Evolutionary conservation across 2,797 vertebrate species (phyloP).

Genomic region (Phoxinus dragarum): DNA sequence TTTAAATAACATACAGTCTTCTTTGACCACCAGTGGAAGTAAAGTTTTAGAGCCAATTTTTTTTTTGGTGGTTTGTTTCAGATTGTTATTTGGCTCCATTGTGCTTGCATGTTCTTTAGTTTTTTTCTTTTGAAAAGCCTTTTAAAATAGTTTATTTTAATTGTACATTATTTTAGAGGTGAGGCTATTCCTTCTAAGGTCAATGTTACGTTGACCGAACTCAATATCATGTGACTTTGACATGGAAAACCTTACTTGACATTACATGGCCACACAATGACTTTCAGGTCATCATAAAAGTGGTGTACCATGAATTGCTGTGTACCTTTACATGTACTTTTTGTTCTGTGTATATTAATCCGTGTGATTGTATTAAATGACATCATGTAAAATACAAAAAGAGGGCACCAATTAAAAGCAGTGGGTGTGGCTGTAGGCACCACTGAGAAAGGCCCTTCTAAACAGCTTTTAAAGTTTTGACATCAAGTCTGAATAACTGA

Average conservation of each 20-base stretch:
- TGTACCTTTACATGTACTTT: neutral
- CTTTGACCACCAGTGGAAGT: neutral
- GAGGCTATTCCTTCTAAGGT: neutral
- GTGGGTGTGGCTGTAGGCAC: neutral
- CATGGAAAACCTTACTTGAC: neutral
- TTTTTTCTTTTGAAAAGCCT: neutral
- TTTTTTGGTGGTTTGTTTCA: neutral
- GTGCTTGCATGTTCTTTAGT: neutral
- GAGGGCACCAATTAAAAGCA: neutral
- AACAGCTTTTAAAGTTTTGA: slow-evolving; percentile 52
- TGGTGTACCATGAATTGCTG: neutral
- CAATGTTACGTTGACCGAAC: neutral
- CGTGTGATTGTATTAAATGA: neutral
- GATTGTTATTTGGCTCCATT: neutral
- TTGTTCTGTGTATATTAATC: neutral
- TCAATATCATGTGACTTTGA: neutral
- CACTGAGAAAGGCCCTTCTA: slow-evolving; percentile 11
- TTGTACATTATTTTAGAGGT: neutral
- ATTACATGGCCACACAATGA: neutral
- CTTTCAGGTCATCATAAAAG: neutral
- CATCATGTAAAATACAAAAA: neutral
- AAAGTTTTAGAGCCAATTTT: neutral
- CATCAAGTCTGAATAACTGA: slow-evolving; percentile 42
- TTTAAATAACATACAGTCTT: neutral
- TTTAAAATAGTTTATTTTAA: neutral